phyloP scores from a whole-genome alignment of 2,113 vertebrate species.

The Climacteris rufus region DNA sequence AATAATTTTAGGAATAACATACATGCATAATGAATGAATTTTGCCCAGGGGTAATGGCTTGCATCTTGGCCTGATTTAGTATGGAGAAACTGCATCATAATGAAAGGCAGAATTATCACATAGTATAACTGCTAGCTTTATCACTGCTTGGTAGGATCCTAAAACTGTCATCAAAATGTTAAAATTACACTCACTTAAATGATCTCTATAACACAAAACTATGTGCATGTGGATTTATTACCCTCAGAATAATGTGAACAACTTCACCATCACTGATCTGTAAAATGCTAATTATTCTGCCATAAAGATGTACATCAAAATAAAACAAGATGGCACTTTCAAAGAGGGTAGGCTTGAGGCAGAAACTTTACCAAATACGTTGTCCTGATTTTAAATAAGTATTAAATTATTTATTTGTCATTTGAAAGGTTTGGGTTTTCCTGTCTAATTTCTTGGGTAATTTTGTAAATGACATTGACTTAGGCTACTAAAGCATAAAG shows the following conservation, averaged over 20 bases:
- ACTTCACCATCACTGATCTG: neutral
- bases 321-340: neutral
- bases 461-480: neutral
- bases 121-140: conserved; percentile 71
- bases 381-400: neutral
- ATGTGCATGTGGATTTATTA: conserved; percentile 30
- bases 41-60: conserved; percentile 84
- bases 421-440: neutral
- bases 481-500: neutral
- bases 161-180: conserved; percentile 74
- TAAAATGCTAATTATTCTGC: conserved; percentile 41
- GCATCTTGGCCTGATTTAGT: conserved; percentile 81
- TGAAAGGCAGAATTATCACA: conserved; percentile 83
- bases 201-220: conserved; percentile 22
- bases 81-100: conserved; percentile 77
- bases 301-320: conserved; percentile 25
- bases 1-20: conserved; percentile 89
- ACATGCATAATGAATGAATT: conserved; percentile 89
- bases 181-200: conserved; percentile 51
- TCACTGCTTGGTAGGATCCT: conserved; percentile 69
- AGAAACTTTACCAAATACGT: neutral
- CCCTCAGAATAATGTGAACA: conserved; percentile 18
- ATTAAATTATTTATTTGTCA: neutral
- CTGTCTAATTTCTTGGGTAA: neutral
- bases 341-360: neutral